These are phyloP conservation scores for Polymixis flavicincta DNA, from an alignment of 2,888 invertebrate genomes.

Conservation along the genomic window DNA sequence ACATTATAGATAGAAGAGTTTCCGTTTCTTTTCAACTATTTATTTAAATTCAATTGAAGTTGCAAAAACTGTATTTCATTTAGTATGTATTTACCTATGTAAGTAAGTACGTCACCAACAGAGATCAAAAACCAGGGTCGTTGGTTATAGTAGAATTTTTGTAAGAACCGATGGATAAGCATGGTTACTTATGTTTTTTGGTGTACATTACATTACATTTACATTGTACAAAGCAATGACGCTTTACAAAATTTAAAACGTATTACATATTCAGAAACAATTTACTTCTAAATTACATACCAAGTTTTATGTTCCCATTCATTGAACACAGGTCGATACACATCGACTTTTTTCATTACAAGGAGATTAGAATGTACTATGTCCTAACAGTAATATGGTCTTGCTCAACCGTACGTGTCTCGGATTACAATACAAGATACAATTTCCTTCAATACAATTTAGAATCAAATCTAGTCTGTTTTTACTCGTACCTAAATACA, in stretches of 20 bases:
- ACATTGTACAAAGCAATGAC: no score
- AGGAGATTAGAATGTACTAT: constrained; percentile 44
- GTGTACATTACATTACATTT: no score
- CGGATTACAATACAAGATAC: constrained; percentile 49
- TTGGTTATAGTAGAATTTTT: no score
- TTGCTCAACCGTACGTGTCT: constrained; percentile 53
- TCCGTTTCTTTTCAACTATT: no score
- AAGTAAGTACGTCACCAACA: no score
- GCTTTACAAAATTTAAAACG: constrained; percentile 2
- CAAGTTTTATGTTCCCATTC: constrained; percentile 15
- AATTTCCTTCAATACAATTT: constrained; percentile 61
- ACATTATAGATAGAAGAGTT: no score
- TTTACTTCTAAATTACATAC: constrained; percentile 31
- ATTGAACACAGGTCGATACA: constrained; percentile 31
- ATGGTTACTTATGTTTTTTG: no score
- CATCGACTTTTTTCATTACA: constrained; percentile 47
- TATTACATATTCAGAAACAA: constrained; percentile 19
- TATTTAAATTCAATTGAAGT: no score
- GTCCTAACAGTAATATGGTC: constrained; percentile 40
- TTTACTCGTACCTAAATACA: constrained; percentile 59
- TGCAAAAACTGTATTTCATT: no score
- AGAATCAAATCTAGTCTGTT: constrained; percentile 62
- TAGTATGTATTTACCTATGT: no score
- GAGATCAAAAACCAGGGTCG: no score
- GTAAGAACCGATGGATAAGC: no score